A percentile compares a stretch with the other conserved stretches of the same genome.
Conservation (phyloP, 2,797 vertebrate genomes). For the Lophotriccus pileatus region DNA sequence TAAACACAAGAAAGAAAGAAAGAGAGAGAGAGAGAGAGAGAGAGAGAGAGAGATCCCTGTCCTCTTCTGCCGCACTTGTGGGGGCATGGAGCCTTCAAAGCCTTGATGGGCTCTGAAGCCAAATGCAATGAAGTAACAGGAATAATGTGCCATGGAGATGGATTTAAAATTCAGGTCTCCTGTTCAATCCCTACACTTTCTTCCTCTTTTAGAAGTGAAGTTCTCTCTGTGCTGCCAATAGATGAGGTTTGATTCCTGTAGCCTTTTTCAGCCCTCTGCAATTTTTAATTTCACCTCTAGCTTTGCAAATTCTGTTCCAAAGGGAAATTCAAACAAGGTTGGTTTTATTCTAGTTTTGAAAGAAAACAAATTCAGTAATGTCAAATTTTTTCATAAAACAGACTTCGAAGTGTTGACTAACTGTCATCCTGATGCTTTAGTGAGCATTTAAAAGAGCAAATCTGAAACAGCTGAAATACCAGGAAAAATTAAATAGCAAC, state of each 20-base stretch:
- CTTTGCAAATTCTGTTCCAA: neutral
- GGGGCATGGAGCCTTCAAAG: neutral
- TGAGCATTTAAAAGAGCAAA: neutral
- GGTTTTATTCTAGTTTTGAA: slow-evolving; percentile 11
- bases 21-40: neutral
- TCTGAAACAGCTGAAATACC: slow-evolving; percentile 11
- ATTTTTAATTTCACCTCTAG: neutral
- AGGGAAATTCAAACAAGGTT: neutral
- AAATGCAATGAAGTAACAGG: neutral
- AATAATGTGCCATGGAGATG: neutral
- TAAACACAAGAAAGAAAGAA: neutral
- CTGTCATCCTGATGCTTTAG: neutral
- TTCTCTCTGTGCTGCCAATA: neutral
- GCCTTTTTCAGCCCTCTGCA: neutral
- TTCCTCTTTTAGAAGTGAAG: neutral
- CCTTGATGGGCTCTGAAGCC: neutral
- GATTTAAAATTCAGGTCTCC: neutral
- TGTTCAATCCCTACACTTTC: neutral
- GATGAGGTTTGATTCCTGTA: neutral
- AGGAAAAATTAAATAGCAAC: slow-evolving; percentile 30
- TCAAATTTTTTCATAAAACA: neutral
- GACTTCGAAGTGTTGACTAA: neutral
- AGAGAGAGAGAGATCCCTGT: neutral
- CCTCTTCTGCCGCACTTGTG: neutral
- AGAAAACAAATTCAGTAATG: slow-evolving; percentile 12